Conservation (phyloP, 1,140 invertebrate genomes). For the Drosophila ohnishii region DNA sequence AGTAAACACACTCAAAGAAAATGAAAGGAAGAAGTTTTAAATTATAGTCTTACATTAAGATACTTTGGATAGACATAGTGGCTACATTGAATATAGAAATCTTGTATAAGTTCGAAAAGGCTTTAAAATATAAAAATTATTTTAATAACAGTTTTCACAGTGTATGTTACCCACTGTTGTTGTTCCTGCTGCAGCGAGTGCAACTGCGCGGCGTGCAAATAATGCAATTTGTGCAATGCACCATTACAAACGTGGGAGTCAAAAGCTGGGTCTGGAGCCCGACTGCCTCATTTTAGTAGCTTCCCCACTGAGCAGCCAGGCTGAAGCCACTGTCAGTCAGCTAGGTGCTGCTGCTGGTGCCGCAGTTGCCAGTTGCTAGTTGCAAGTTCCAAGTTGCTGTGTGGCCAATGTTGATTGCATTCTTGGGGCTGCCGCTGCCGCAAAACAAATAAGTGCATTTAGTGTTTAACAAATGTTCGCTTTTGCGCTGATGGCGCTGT, state of each 20-base stretch:
- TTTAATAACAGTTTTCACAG: neutral
- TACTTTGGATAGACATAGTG: too few species aligned
- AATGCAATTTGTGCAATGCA: conserved; percentile 81
- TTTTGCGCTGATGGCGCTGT: conserved; percentile 78
- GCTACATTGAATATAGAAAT: too few species aligned
- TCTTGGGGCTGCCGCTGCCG: conserved; percentile 54
- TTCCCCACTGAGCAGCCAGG: conserved; percentile 70
- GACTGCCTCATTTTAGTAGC: conserved; percentile 76
- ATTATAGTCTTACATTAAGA: too few species aligned
- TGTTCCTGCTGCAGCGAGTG: conserved; percentile 32
- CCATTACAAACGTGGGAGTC: conserved; percentile 76
- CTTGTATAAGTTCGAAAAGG: too few species aligned
- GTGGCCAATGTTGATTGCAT: conserved; percentile 74
- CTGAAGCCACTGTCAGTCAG: conserved; percentile 69
- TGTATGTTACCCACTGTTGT: conserved; percentile 8
- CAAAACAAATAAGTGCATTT: conserved; percentile 83
- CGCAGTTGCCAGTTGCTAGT: conserved; percentile 32
- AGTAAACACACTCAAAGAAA: conserved; percentile 31
- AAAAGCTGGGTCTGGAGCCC: conserved; percentile 37
- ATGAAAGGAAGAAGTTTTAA: too few species aligned
- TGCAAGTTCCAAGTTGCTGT: conserved; percentile 50
- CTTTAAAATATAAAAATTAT: neutral
- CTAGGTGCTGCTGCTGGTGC: conserved; percentile 30
- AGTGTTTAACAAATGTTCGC: conserved; percentile 82
- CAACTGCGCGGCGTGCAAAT: conserved; percentile 78